Conservation (phyloP, 2,113 vertebrate genomes). For the Ptilonorhynchus violaceus region DNA sequence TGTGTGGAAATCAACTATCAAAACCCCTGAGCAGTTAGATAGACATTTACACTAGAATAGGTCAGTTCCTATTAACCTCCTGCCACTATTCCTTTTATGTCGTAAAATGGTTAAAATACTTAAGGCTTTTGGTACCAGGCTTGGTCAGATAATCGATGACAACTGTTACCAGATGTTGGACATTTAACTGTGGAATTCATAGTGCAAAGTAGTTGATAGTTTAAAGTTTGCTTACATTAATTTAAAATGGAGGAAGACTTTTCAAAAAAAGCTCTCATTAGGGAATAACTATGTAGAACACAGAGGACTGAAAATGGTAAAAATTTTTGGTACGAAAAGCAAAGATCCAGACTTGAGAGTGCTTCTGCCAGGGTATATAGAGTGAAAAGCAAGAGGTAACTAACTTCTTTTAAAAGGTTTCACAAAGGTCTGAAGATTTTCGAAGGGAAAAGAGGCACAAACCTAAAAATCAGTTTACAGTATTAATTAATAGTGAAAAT, state of each 20-base stretch:
- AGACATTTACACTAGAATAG: slow-evolving; percentile 49
- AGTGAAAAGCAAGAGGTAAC: background rate
- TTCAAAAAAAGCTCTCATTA: background rate
- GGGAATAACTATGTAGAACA: background rate
- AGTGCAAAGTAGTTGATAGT: background rate
- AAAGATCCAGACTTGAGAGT: background rate
- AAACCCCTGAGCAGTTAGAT: slow-evolving; percentile 7
- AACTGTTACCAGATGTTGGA: slow-evolving; percentile 63
- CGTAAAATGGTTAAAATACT: slow-evolving; percentile 66
- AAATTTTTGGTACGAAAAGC: background rate
- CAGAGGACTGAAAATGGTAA: background rate
- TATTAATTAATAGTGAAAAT: background rate
- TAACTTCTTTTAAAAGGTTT: background rate
- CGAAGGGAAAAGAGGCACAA: background rate
- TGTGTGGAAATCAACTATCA: slow-evolving; percentile 30
- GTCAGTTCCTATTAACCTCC: slow-evolving; percentile 62
- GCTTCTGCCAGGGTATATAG: background rate
- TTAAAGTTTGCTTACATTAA: background rate
- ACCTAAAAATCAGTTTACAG: background rate
- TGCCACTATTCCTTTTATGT: slow-evolving; percentile 61
- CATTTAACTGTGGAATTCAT: slow-evolving; percentile 7
- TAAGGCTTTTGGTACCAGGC: slow-evolving; percentile 56
- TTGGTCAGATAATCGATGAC: slow-evolving; percentile 46
- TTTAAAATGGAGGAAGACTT: background rate
- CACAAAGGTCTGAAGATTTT: background rate